Evolutionary conservation across 2,797 vertebrate genomes (phyloP).

Genomic region (Peromyscus eremicus): DNA sequence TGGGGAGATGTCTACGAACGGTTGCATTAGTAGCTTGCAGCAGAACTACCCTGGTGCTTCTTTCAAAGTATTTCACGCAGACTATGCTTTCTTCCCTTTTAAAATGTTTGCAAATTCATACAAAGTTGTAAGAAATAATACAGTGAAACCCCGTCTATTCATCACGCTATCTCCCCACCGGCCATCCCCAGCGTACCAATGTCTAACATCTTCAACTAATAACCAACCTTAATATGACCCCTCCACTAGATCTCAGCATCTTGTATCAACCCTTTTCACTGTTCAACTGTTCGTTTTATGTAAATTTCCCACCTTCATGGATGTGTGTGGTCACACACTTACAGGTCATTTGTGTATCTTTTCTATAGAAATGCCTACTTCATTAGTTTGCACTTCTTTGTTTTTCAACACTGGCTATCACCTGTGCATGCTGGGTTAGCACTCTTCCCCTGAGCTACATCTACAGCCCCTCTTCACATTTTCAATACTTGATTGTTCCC

Average conservation of each 20-base stretch:
- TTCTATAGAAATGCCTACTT: background rate
- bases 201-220: background rate
- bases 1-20: background rate
- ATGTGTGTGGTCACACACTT: background rate
- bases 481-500: background rate
- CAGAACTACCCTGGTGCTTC: background rate
- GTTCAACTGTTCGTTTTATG: background rate
- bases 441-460: background rate
- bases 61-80: background rate
- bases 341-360: background rate
- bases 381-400: background rate
- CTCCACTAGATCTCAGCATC: background rate
- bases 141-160: background rate
- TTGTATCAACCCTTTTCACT: background rate
- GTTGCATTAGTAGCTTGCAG: background rate
- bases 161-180: background rate
- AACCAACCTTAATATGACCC: background rate
- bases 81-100: background rate
- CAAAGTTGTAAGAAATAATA: background rate
- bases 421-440: background rate
- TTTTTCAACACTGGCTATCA: background rate
- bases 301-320: background rate
- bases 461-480: background rate
- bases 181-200: background rate
- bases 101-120: background rate